phyloP scores from a whole-genome alignment of 1,140 invertebrate species.

The Thaumetopoea pityocampa region DNA sequence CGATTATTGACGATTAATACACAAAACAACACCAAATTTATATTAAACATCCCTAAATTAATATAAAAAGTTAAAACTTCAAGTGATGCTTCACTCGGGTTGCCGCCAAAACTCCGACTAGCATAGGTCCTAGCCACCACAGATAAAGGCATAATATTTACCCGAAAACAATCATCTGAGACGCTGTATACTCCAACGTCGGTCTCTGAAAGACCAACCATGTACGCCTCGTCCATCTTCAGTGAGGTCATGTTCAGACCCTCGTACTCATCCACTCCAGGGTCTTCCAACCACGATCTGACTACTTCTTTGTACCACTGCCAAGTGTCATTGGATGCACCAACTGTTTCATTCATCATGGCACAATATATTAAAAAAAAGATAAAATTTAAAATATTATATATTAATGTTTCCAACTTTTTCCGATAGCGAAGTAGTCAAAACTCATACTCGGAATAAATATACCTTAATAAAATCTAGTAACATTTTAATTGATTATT shows the following conservation, averaged over 20 bases:
- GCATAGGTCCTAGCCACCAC: no score
- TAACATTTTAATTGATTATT: no score
- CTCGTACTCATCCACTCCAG: constrained; percentile 49
- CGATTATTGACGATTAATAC: no score
- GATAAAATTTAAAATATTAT: no score
- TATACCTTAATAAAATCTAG: no score
- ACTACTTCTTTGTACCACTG: constrained; percentile 51
- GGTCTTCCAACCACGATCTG: constrained; percentile 66
- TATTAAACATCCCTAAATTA: no score
- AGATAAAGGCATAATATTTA: constrained; percentile 45
- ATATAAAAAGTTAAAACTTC: no score
- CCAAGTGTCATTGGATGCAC: constrained; percentile 41
- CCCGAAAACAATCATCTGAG: constrained; percentile 78
- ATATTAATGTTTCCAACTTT: constrained; percentile 18
- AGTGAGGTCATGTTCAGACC: constrained; percentile 67
- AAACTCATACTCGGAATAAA: no score
- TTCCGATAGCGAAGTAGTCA: constrained; percentile 20
- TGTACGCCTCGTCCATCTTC: constrained; percentile 77
- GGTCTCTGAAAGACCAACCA: constrained; percentile 55
- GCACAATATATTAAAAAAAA: constrained; percentile 14
- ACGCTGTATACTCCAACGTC: constrained; percentile 75
- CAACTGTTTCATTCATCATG: constrained; percentile 52
- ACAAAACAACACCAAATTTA: no score
- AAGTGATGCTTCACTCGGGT: no score
- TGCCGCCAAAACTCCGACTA: no score